Percentiles rank a stretch among this genome's conserved stretches.
Conservation (phyloP, 2,797 vertebrate species). For the Poeciliopsis presidionis region DNA sequence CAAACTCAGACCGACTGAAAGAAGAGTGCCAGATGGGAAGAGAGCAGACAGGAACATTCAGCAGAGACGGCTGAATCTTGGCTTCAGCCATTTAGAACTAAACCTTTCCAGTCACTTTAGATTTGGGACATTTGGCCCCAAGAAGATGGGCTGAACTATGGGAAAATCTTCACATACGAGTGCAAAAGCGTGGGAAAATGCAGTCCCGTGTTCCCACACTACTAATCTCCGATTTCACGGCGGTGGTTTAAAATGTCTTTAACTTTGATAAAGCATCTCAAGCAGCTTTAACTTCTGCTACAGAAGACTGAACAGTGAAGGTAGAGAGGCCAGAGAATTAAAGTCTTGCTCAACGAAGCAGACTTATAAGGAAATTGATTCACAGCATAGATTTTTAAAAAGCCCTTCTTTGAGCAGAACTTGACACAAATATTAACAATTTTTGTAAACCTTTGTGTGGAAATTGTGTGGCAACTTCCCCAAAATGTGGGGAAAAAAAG, state of each 20-base stretch:
- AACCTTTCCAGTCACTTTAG: slow-evolving; percentile 39
- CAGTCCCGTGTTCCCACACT: slow-evolving; percentile 46
- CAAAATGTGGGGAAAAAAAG: slow-evolving; percentile 10
- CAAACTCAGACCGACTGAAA: neutral
- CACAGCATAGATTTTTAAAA: neutral
- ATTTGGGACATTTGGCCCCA: slow-evolving; percentile 48
- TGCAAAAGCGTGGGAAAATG: slow-evolving; percentile 63
- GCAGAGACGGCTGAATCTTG: slow-evolving; percentile 7
- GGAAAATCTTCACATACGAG: slow-evolving; percentile 59
- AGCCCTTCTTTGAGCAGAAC: neutral
- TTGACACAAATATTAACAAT: neutral
- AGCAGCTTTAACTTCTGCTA: slow-evolving; percentile 26
- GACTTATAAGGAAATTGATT: neutral
- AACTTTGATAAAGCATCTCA: slow-evolving; percentile 46
- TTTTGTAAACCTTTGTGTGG: neutral
- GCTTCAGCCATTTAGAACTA: slow-evolving; percentile 12
- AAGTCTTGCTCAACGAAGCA: neutral
- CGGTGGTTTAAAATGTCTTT: slow-evolving; percentile 54
- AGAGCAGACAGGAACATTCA: slow-evolving; percentile 10
- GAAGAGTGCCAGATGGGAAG: neutral
- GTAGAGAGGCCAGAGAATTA: neutral
- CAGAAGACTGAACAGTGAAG: slow-evolving; percentile 25
- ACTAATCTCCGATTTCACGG: slow-evolving; percentile 62
- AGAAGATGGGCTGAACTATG: slow-evolving; percentile 53
- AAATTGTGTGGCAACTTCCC: slow-evolving; percentile 34